A percentile compares a stretch with the other conserved stretches of the same genome.
phyloP scores from a whole-genome alignment of 2,888 invertebrate genomes.

The Acanthoscelides obtectus region DNA sequence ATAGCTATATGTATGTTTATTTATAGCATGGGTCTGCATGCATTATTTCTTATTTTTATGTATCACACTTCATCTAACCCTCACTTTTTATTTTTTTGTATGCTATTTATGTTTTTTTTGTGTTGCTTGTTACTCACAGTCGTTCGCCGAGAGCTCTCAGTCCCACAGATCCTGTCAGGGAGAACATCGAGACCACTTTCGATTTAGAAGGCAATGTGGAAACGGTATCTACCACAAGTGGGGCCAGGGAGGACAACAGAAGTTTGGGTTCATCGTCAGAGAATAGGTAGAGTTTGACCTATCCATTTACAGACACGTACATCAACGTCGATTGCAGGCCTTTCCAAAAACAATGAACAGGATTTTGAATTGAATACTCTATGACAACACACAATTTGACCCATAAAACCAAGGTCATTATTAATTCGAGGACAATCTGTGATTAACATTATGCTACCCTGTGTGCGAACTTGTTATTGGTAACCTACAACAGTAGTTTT shows the following conservation, averaged over 20 bases:
- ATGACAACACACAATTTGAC: too few relatives aligned
- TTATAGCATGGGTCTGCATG: background rate
- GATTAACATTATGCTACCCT: too few relatives aligned
- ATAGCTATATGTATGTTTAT: too few relatives aligned
- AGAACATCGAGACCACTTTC: slow-evolving; percentile 80
- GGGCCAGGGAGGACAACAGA: slow-evolving; percentile 61
- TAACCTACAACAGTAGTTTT: too few relatives aligned
- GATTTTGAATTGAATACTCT: too few relatives aligned
- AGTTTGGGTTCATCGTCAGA: slow-evolving; percentile 70
- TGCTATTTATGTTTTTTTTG: slow-evolving; percentile 16
- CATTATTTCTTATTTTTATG: slow-evolving; percentile 3
- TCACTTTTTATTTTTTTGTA: background rate
- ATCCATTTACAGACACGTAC: too few relatives aligned
- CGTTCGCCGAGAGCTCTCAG: slow-evolving; percentile 46
- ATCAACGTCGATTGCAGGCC: too few relatives aligned
- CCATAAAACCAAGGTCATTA: too few relatives aligned
- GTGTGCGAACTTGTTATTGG: too few relatives aligned
- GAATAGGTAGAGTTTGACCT: slow-evolving; percentile 58
- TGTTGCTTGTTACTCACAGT: slow-evolving; percentile 28
- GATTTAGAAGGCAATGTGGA: slow-evolving; percentile 90
- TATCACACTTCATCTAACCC: background rate
- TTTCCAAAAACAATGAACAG: too few relatives aligned
- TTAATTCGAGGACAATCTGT: too few relatives aligned
- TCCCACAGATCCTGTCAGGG: slow-evolving; percentile 55
- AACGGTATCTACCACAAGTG: slow-evolving; percentile 82